Conservation (phyloP, 2,888 invertebrate species). For the Perizoma flavofasciatum region DNA sequence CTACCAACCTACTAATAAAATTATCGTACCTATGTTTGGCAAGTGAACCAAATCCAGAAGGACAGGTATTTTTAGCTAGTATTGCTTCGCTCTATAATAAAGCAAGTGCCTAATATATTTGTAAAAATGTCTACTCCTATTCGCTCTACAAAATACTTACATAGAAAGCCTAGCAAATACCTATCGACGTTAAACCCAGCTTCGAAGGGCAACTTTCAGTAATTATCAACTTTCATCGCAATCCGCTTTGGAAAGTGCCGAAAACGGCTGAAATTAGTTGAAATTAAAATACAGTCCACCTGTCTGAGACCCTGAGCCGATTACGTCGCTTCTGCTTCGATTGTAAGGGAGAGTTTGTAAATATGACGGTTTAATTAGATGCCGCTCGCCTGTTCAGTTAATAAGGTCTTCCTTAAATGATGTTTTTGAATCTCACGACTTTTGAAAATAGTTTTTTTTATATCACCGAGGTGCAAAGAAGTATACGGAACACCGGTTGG, state of each 20-base stretch:
- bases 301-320: constrained; percentile 79
- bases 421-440: no score
- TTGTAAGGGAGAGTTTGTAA: constrained; percentile 7
- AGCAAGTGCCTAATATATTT: not conserved
- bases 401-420: no score
- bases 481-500: no score
- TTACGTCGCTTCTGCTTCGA: constrained; percentile 44
- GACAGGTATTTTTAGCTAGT: no score
- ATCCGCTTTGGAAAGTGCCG: constrained; percentile 70
- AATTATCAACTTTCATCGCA: constrained; percentile 42
- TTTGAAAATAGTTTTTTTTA: no score
- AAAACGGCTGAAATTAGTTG: constrained; percentile 65
- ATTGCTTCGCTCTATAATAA: not conserved
- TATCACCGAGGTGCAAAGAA: no score
- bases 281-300: constrained; percentile 75
- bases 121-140: not conserved
- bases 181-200: constrained; percentile 16
- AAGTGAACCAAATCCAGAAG: no score
- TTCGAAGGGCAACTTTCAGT: constrained; percentile 24
- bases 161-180: constrained; percentile 27
- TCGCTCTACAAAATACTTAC: constrained; percentile 4
- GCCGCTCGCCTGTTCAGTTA: not conserved
- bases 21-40: no score
- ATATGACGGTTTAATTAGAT: constrained; percentile 39
- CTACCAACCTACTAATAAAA: no score